These are phyloP conservation scores for Bambusicola thoracicus DNA, from an alignment of 2,113 vertebrate genomes.

Conservation along the genomic window DNA sequence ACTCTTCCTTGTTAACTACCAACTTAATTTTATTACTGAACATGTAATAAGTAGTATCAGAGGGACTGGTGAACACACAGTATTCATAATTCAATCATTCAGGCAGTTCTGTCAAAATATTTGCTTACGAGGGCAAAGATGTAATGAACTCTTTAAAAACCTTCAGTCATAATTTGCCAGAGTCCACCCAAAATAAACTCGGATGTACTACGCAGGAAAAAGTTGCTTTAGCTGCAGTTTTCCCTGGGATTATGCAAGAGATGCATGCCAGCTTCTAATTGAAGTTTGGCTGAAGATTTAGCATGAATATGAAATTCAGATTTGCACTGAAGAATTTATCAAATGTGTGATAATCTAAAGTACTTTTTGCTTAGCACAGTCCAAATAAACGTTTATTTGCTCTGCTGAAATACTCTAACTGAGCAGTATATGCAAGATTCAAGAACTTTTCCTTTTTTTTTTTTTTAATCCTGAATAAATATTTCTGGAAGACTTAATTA, in stretches of 20 bases:
- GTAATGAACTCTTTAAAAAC: neutral
- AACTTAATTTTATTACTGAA: constrained; percentile 19
- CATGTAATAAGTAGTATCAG: neutral
- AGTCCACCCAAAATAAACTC: neutral
- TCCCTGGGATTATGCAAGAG: neutral
- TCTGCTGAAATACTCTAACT: neutral
- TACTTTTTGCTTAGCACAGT: neutral
- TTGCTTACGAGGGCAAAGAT: constrained; percentile 22
- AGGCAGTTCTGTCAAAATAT: constrained; percentile 35
- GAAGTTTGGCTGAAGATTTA: neutral
- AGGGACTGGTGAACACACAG: neutral
- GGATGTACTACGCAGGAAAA: neutral
- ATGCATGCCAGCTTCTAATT: neutral
- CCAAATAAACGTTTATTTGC: neutral
- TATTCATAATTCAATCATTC: constrained; percentile 5
- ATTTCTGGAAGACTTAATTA: neutral
- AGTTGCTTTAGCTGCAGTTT: neutral
- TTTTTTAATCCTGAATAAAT: neutral
- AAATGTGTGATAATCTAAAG: neutral
- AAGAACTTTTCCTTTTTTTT: neutral
- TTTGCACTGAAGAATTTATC: neutral
- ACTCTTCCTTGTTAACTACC: neutral
- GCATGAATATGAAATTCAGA: neutral
- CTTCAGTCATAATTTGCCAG: neutral
- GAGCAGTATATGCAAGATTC: neutral